Percentiles rank a stretch among this genome's conserved stretches.
phyloP scores from a whole-genome alignment of 2,797 vertebrate species.

The Sebastes kiyomatsui region DNA sequence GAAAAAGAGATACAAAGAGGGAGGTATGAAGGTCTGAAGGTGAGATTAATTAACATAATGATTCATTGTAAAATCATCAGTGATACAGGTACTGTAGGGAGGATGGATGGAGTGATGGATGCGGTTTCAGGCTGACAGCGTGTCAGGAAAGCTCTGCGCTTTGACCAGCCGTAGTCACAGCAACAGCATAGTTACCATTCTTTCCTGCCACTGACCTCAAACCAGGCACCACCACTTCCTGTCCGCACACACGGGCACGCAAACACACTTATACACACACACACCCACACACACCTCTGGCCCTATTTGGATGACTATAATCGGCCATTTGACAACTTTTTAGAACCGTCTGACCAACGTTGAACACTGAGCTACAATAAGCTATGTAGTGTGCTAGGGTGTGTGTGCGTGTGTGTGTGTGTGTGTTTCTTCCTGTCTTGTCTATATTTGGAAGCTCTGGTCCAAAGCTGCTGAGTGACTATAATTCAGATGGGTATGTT shows the following conservation, averaged over 20 bases:
- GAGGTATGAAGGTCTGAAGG: background rate
- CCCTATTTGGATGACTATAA: conserved; percentile 56
- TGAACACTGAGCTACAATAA: conserved; percentile 52
- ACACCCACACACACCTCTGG: conserved; percentile 51
- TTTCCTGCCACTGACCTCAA: conserved; percentile 84
- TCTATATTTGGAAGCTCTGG: conserved; percentile 48
- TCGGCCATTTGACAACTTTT: conserved; percentile 69
- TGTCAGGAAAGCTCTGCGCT: conserved; percentile 74
- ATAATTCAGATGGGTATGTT: conserved; percentile 45
- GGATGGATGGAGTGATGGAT: conserved; percentile 65
- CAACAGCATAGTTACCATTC: conserved; percentile 86
- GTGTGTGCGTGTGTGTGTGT: conserved; percentile 40
- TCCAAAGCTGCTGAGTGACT: conserved; percentile 28
- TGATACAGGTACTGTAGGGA: background rate
- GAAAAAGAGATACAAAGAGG: conserved; percentile 10
- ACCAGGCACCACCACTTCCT: conserved; percentile 82
- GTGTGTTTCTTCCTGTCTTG: conserved; percentile 38
- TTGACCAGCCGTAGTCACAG: conserved; percentile 79
- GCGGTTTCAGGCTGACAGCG: conserved; percentile 73
- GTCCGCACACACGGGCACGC: conserved; percentile 65
- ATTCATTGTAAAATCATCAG: conserved; percentile 10
- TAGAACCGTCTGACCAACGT: conserved; percentile 56
- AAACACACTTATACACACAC: conserved; percentile 41
- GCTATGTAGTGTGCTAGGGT: conserved; percentile 2
- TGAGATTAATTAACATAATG: background rate